Percentiles rank a stretch among this genome's conserved stretches.
Conservation (phyloP, 2,797 vertebrate genomes). For the Pampus argenteus region DNA sequence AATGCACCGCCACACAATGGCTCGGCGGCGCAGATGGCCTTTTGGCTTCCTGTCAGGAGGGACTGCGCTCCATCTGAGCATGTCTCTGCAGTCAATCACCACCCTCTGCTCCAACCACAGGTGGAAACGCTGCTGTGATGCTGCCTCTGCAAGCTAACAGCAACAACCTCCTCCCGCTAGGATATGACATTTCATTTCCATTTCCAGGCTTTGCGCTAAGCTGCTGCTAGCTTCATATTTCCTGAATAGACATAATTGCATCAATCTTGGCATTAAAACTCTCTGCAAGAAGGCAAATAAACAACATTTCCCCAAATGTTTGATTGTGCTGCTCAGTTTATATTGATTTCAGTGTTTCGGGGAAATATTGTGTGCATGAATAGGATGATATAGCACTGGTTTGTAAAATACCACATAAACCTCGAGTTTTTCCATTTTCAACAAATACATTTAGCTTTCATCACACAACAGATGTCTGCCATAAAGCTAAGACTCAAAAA, state of each 20-base stretch:
- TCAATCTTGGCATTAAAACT: too few relatives aligned
- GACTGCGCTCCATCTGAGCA: conserved; percentile 57
- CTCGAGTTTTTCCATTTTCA: background rate
- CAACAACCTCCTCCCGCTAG: background rate
- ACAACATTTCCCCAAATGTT: too few relatives aligned
- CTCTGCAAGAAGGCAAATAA: too few relatives aligned
- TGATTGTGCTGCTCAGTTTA: too few relatives aligned
- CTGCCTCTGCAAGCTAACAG: background rate
- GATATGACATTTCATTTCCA: too few relatives aligned
- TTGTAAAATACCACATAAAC: background rate
- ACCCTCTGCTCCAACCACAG: conserved; percentile 36
- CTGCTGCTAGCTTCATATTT: too few relatives aligned
- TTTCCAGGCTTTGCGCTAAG: too few relatives aligned
- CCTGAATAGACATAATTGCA: too few relatives aligned
- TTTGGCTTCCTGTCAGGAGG: conserved; percentile 53
- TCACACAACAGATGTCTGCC: conserved; percentile 53
- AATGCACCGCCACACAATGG: conserved; percentile 56
- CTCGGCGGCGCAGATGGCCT: conserved; percentile 66
- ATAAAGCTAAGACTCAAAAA: conserved; percentile 48
- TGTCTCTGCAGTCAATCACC: conserved; percentile 56
- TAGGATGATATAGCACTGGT: too few relatives aligned
- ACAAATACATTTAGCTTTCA: conserved; percentile 16
- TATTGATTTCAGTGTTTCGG: too few relatives aligned
- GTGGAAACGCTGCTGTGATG: conserved; percentile 37
- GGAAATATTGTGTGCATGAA: too few relatives aligned